Evolutionary conservation across 2,888 invertebrate genomes (phyloP), one percentile per base, ranked within the genome.

Genomic region (Brachycybe producta): DNA sequence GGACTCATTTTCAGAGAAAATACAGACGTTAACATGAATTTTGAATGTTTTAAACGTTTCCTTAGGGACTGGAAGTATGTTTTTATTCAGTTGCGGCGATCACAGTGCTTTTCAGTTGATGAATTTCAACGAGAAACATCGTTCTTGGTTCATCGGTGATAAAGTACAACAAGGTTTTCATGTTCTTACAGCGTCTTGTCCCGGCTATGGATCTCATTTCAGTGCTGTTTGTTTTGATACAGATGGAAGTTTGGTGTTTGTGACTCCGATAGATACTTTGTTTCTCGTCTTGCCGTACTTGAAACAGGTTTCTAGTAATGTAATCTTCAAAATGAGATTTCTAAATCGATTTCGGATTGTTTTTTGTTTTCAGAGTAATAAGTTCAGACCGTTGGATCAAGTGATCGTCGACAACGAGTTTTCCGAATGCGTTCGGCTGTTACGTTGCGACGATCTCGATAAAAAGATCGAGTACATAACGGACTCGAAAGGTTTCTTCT

Each of bases 191-290:
- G 19, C 15, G n/a, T 36, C 19, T 5, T 36, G n/a, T 36, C 7
- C 15, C 19, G 19, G 5, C n/a, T 7, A 15, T 5, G 5, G 36
- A 36, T 11, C 5, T 36, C 5, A 19, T 36, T 11, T 36, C 19
- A 15, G 15, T 36, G 7, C n/a, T 15, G 5, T 36, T 36, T 5
- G 5, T 11, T 36, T 36, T n/a, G n/a, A n/a, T n/a, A n/a, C n/a
- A 36, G 36, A 36, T 36, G 36, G 36, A 36, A 36, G 36, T n/a
- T 36, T 36, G 15, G 19, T 19, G 5, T 36, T 36, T 15, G 36
- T 36, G n/a, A 36, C 36, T 11, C 17, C n/a, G 36, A 36, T 36
- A 15, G 36, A 36, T 36, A 5, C 36, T n/a, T 36, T 36, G 15
- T 36, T 36, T 36, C 19, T 36, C n/a, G 15, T 36, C 5, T 5